Evolutionary conservation across 2,797 vertebrate genomes (phyloP).

Genomic region (Arremon brunneinucha): DNA sequence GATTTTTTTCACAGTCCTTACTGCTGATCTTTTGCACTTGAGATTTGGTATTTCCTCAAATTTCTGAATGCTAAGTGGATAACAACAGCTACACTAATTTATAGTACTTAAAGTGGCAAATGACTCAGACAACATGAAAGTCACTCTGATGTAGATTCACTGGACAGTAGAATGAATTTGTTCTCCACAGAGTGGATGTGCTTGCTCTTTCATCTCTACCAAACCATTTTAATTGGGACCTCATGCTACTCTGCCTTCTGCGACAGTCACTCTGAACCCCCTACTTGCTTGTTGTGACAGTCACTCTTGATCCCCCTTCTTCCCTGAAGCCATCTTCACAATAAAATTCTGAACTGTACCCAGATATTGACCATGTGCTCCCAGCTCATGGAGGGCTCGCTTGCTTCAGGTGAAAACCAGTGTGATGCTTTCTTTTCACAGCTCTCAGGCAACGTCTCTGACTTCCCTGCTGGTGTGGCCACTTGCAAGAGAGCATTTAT

Average conservation of each 20-base stretch:
- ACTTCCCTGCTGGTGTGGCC: neutral
- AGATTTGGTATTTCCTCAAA: neutral
- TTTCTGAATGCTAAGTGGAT: neutral
- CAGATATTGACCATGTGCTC: accelerated
- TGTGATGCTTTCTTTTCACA: neutral
- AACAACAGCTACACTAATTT: neutral
- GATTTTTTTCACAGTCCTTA: neutral
- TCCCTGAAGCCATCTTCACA: neutral
- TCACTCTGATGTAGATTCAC: neutral
- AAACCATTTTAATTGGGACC: neutral
- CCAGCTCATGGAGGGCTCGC: accelerated
- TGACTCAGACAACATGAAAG: neutral
- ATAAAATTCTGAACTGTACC: neutral
- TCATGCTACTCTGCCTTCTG: neutral
- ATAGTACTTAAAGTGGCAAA: neutral
- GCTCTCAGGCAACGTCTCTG: neutral
- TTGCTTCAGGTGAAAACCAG: neutral
- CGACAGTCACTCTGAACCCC: neutral
- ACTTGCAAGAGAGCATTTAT: neutral
- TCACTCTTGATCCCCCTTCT: neutral
- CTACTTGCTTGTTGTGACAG: neutral
- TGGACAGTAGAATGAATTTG: neutral
- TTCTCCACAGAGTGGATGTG: neutral
- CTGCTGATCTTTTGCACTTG: neutral
- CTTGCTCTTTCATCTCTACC: neutral